phyloP scores from a whole-genome alignment of 2,888 invertebrate genomes.

The Linnaemya tessellans region DNA sequence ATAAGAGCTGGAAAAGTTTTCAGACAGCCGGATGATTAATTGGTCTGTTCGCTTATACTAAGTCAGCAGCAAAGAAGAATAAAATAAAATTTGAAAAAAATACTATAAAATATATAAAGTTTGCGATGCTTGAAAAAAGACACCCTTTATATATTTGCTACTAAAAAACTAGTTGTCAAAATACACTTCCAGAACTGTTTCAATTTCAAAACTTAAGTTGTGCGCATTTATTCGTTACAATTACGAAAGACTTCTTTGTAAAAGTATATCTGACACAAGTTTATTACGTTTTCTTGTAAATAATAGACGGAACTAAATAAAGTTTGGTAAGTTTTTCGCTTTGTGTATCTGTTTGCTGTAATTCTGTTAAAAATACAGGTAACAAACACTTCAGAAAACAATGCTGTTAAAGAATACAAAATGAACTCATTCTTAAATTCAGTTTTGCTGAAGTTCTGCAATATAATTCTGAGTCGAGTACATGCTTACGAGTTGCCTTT shows the following conservation, averaged over 20 bases:
- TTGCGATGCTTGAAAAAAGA: too few relatives aligned
- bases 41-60: too few relatives aligned
- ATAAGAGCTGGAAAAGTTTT: too few relatives aligned
- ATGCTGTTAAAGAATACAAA: constrained; percentile 31
- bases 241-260: constrained; percentile 7
- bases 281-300: constrained; percentile 62
- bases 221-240: neutral
- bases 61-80: too few relatives aligned
- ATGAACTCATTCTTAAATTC: constrained; percentile 38
- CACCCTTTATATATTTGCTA: too few relatives aligned
- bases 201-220: constrained; percentile 25
- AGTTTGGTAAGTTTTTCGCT: constrained; percentile 45
- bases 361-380: constrained; percentile 15
- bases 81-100: too few relatives aligned
- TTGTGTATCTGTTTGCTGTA: constrained; percentile 27
- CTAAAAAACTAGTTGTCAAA: neutral
- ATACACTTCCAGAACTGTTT: neutral
- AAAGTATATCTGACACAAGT: constrained; percentile 50
- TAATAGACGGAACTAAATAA: constrained; percentile 63
- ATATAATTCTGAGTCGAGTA: constrained; percentile 36
- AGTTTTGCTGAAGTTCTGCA: constrained; percentile 39
- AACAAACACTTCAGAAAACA: constrained; percentile 30
- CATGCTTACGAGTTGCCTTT: neutral
- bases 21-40: too few relatives aligned
- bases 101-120: too few relatives aligned